Evolutionary conservation across 2,888 invertebrate species (phyloP).

Genomic region (Drosophila prostipennis): DNA sequence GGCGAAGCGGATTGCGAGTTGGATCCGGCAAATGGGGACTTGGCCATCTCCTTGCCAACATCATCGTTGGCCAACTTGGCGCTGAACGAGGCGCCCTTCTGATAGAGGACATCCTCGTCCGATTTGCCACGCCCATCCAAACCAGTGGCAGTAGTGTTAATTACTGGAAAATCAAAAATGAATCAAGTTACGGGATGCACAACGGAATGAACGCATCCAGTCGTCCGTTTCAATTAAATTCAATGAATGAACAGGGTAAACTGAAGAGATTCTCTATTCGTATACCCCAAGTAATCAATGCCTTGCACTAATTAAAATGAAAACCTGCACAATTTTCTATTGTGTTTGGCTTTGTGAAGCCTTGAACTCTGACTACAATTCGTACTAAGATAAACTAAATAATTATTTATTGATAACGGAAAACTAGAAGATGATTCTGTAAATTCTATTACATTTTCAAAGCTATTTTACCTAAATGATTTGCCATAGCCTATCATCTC

Average conservation of each 20-base stretch:
- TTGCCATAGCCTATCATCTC: background rate
- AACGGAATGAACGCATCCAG: background rate
- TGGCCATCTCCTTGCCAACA: slow-evolving; percentile 41
- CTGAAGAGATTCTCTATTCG: background rate
- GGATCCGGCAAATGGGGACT: slow-evolving; percentile 34
- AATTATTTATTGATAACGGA: background rate
- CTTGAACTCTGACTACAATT: background rate
- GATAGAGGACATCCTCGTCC: slow-evolving; percentile 89
- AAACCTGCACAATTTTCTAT: background rate
- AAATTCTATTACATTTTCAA: too few species aligned
- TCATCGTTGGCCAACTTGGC: slow-evolving; percentile 87
- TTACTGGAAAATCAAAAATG: slow-evolving; percentile 86
- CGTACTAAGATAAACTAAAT: background rate
- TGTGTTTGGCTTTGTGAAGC: background rate
- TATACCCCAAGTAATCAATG: background rate
- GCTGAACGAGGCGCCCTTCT: slow-evolving; percentile 91
- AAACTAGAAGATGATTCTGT: background rate
- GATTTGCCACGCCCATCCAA: slow-evolving; percentile 85
- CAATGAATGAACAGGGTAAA: background rate
- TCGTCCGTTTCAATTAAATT: slow-evolving; percentile 10
- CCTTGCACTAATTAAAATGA: background rate
- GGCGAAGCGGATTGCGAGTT: slow-evolving; percentile 13
- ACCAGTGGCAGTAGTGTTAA: slow-evolving; percentile 87
- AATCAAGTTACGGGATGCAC: background rate
- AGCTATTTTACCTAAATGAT: background rate